phyloP scores from a whole-genome alignment of 2,797 vertebrate species.

The Varecia variegata region DNA sequence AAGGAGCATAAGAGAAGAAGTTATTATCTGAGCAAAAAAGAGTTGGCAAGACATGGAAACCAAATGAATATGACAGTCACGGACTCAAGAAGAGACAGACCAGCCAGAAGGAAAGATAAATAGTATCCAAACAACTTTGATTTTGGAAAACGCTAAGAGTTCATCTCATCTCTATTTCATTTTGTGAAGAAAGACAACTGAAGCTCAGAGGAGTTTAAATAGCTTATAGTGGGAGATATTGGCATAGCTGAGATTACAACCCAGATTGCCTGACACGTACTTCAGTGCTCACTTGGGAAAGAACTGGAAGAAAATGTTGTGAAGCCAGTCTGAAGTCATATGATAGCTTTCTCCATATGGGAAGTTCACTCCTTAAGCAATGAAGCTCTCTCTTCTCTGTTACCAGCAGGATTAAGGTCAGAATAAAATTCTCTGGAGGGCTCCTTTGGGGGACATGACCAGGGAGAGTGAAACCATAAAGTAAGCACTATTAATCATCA shows the following conservation, averaged over 20 bases:
- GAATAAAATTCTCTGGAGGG: not conserved
- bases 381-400: not conserved
- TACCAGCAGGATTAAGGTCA: not conserved
- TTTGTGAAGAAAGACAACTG: not conserved
- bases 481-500: not conserved
- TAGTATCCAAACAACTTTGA: not conserved
- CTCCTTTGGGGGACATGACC: not conserved
- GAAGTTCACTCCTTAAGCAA: not conserved
- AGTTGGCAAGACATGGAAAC: not conserved
- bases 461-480: not conserved
- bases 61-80: not conserved
- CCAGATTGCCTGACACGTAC: not conserved
- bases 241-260: not conserved
- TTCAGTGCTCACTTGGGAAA: not conserved
- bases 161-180: slow-evolving; percentile 33
- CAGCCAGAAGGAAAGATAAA: not conserved
- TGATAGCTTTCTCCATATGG: not conserved
- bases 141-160: not conserved
- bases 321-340: not conserved
- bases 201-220: slow-evolving; percentile 43
- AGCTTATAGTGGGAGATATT: not conserved
- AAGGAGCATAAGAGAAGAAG: not conserved
- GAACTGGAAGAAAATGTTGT: not conserved
- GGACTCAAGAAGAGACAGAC: not conserved
- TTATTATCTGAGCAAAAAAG: not conserved